phyloP scores from a whole-genome alignment of 2,797 vertebrate genomes.

The Linurgus olivaceus region DNA sequence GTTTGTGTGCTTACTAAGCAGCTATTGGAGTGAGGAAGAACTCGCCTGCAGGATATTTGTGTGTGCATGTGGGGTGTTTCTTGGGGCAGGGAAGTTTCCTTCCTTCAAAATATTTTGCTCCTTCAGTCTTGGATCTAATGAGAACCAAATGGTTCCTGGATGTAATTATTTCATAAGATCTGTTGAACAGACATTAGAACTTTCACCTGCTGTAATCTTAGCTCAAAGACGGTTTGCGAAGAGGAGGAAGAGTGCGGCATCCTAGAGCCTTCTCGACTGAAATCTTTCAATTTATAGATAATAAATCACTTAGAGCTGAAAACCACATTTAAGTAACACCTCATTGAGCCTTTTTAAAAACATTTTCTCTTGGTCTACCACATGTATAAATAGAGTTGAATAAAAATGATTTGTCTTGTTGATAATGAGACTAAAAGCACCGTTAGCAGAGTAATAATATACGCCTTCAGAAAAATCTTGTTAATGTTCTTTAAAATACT shows the following conservation, averaged over 20 bases:
- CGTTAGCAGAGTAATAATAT: slow-evolving; percentile 16
- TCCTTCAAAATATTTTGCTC: neutral
- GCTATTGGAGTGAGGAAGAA: neutral
- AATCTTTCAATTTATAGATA: slow-evolving; percentile 30
- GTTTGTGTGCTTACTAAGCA: neutral
- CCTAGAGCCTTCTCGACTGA: neutral
- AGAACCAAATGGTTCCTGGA: slow-evolving; percentile 42
- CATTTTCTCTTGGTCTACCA: slow-evolving; percentile 46
- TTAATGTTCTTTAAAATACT: slow-evolving; percentile 2
- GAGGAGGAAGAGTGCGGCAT: neutral
- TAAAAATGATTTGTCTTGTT: slow-evolving; percentile 47
- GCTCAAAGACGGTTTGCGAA: neutral
- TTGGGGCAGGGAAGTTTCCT: neutral
- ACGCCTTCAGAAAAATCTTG: neutral
- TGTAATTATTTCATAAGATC: neutral
- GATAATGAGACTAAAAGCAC: slow-evolving; percentile 30
- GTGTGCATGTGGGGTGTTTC: neutral
- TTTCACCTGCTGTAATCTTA: slow-evolving; percentile 60
- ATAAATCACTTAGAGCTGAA: slow-evolving; percentile 57
- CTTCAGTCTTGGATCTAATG: neutral
- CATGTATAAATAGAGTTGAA: slow-evolving; percentile 36
- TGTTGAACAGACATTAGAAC: slow-evolving; percentile 21
- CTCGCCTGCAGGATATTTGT: neutral
- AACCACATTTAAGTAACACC: slow-evolving; percentile 50
- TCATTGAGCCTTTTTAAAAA: slow-evolving; percentile 51